phyloP scores from a whole-genome alignment of 2,113 vertebrate species.

The Puma concolor region DNA sequence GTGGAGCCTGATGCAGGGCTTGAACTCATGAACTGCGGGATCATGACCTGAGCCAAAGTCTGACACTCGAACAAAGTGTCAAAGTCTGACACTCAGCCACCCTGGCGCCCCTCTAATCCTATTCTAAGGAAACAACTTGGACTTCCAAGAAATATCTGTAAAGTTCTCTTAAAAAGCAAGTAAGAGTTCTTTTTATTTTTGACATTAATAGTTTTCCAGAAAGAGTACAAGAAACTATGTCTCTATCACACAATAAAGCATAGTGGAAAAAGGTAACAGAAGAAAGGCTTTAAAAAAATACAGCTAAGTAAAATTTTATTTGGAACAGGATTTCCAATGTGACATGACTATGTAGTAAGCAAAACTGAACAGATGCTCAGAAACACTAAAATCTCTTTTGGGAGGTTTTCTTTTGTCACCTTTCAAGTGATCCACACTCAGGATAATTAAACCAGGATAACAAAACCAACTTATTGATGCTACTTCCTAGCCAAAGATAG shows the following conservation, averaged over 20 bases:
- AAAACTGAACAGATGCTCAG: neutral
- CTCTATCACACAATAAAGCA: neutral
- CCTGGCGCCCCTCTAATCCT: neutral
- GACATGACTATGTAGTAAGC: neutral
- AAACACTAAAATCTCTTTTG: neutral
- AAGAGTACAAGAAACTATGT: neutral
- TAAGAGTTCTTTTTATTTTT: constrained; percentile 39
- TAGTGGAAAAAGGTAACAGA: neutral
- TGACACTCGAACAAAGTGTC: too few species aligned
- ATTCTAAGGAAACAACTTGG: neutral
- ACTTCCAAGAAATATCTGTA: neutral
- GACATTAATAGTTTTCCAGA: neutral
- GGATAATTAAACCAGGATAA: neutral
- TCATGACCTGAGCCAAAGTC: too few species aligned
- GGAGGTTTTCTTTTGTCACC: neutral
- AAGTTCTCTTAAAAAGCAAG: neutral
- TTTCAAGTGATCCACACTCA: neutral
- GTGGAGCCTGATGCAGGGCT: too few species aligned
- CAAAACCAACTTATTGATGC: neutral
- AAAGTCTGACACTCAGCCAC: too few species aligned
- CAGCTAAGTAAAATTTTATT: neutral
- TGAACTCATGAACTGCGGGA: too few species aligned
- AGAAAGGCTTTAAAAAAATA: neutral
- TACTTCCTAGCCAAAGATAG: neutral
- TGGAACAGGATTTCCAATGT: neutral